Percentiles rank a stretch among this genome's conserved stretches.
Evolutionary conservation across 2,888 invertebrate genomes (phyloP).

Genomic region (Sericinus montela): DNA sequence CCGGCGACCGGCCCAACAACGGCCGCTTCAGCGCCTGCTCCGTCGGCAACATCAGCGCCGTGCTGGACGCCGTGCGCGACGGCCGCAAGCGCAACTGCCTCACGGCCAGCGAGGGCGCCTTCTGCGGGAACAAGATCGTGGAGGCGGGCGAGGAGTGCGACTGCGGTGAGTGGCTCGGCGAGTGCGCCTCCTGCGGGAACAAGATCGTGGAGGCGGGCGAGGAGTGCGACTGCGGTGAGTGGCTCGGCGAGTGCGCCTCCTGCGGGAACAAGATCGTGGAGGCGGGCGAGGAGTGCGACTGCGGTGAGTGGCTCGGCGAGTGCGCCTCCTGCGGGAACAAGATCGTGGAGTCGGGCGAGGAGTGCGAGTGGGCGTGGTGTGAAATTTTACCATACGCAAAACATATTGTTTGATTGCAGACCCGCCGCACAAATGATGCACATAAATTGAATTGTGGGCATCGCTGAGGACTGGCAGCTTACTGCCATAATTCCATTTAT

Average conservation of each 20-base stretch:
- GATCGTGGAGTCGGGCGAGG: conserved; percentile 98
- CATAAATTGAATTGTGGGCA: no score
- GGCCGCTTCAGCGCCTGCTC: conserved; percentile 98
- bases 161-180: conserved; percentile 83
- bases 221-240: conserved; percentile 94
- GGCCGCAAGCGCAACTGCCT: conserved; percentile 96
- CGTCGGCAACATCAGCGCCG: conserved; percentile 95
- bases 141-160: conserved; percentile 99
- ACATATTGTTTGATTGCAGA: no score
- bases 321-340: conserved; percentile 99
- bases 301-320: conserved; percentile 81
- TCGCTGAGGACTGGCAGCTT: no score
- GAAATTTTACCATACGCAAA: no score
- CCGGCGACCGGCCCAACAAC: conserved; percentile 98
- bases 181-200: conserved; percentile 99
- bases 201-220: conserved; percentile 98
- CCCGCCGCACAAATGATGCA: no score
- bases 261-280: conserved; percentile 99
- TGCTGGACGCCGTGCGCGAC: conserved; percentile 94
- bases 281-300: conserved; percentile 98
- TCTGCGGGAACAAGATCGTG: conserved; percentile 99
- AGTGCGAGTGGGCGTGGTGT: conserved; percentile 99
- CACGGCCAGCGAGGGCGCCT: conserved; percentile 91
- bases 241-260: conserved; percentile 91
- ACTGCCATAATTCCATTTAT: no score